Percentiles rank a stretch among this genome's conserved stretches.
phyloP scores from a whole-genome alignment of 2,113 vertebrate genomes.

The Sceloporus tristichus region DNA sequence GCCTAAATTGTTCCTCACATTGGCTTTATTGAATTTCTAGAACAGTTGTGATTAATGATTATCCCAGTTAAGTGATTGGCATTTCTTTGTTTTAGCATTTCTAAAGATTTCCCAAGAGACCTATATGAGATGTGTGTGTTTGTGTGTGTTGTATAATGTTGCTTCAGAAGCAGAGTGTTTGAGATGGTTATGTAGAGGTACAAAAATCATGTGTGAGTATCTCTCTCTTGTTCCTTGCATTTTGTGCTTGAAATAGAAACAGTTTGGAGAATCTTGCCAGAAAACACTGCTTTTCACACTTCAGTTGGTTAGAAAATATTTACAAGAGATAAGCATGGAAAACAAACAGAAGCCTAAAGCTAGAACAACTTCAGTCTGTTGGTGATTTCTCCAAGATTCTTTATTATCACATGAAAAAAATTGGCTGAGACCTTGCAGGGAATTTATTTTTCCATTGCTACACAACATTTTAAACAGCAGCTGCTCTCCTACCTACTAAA shows the following conservation, averaged over 20 bases:
- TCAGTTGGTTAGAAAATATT: neutral
- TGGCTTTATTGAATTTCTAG: neutral
- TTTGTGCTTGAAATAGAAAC: neutral
- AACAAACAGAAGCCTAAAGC: neutral
- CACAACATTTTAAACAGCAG: neutral
- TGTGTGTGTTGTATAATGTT: neutral
- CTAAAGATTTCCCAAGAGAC: neutral
- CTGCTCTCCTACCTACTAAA: neutral
- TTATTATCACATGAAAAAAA: neutral
- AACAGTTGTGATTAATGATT: neutral
- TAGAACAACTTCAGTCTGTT: neutral
- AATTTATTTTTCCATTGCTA: neutral
- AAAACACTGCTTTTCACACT: neutral
- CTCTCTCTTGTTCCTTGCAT: neutral
- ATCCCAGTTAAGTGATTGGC: neutral
- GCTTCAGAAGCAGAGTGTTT: neutral
- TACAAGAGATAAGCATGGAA: neutral
- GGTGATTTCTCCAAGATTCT: neutral
- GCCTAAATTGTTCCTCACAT: neutral
- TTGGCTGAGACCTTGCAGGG: fast-evolving
- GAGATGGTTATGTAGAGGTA: fast-evolving
- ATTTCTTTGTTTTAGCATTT: neutral
- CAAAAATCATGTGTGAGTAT: neutral
- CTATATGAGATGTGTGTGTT: no score
- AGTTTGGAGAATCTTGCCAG: neutral